Evolutionary conservation across 2,797 vertebrate species (phyloP).

Genomic region (Silurus aristotelis): DNA sequence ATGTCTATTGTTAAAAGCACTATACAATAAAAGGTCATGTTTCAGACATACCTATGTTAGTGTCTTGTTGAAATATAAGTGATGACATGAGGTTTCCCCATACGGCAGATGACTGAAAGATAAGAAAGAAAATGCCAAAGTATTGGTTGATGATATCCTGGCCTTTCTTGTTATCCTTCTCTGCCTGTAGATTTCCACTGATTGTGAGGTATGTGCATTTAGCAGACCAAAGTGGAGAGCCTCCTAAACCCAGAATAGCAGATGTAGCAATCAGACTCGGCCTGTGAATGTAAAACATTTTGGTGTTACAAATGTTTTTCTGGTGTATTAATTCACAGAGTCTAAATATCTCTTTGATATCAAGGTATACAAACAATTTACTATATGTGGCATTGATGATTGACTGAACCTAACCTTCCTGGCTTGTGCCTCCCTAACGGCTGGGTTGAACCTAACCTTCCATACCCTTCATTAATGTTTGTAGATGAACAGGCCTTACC

Average conservation of each 20-base stretch:
- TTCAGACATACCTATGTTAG: slow-evolving; percentile 72
- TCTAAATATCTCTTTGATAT: background rate
- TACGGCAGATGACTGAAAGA: slow-evolving; percentile 89
- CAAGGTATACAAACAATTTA: background rate
- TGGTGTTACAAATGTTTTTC: background rate
- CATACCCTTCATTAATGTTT: background rate
- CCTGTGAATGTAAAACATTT: slow-evolving; percentile 72
- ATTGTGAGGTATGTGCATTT: slow-evolving; percentile 92
- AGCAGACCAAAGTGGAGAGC: slow-evolving; percentile 91
- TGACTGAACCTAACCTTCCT: background rate
- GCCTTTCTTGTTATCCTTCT: slow-evolving; percentile 69
- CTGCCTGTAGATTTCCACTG: slow-evolving; percentile 75
- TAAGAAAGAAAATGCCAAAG: slow-evolving; percentile 93
- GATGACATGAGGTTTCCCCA: slow-evolving; percentile 97
- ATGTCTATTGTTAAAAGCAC: too few relatives aligned
- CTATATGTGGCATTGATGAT: background rate
- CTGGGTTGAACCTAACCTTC: too few relatives aligned
- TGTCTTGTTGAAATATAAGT: slow-evolving; percentile 82
- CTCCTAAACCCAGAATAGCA: slow-evolving; percentile 87
- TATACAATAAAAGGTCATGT: background rate
- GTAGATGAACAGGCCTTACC: slow-evolving; percentile 70
- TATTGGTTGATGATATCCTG: slow-evolving; percentile 87
- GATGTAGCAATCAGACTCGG: slow-evolving; percentile 89
- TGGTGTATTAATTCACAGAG: too few relatives aligned
- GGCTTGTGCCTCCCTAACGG: too few relatives aligned